Base-by-base conservation (phyloP, 2,888 invertebrate genomes). In the Temnothorax rugatulus region DNA sequence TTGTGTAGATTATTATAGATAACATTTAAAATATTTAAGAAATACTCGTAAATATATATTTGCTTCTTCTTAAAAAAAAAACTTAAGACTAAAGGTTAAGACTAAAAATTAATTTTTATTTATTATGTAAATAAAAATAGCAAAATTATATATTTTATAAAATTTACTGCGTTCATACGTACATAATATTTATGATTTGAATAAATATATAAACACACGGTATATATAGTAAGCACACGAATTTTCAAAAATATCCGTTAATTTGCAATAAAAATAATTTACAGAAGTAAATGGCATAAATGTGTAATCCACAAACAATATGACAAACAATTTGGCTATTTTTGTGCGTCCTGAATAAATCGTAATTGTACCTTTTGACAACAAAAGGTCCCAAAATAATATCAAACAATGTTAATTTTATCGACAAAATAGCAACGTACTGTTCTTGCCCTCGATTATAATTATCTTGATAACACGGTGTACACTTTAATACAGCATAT, bases 71-170 rank as follows among this genome's bases (percentile, higher is more conserved):
- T 38, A 25, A 7, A 18, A 44, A n/a, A n/a, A 44, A 34, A n/a
- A n/a, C n/a, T n/a, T n/a, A n/a, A n/a, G n/a, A n/a, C n/a, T n/a
- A n/a, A n/a, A n/a, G n/a, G n/a, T n/a, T n/a, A n/a, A n/a, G 0
- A 11, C 4, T 15, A 25, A 63, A 63, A 50, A 50, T 63, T 34
- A 75, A 75, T 54, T 21, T 0, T 47, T 34, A 15, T 0, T 15
- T 61, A 50, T 18, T 15, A 9, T 21, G 9, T 47, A 0, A 63
- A 63, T 34, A 11, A 63, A 75, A n/a, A 34, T 25, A 34, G 1
- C 15, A 75, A 21, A n/a, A 41, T 47, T 15, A 34, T 63, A 29
- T 13, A 61, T 75, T 74, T n/a, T 18, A 44, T 74, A 61, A 75
- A 74, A 44, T 44, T 73, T 15, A 34, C 34, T 54, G 7, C 21